Evolutionary conservation across 2,888 invertebrate species (phyloP), one percentile per base, ranked within the genome.

Genomic region (Eucera pruinosa): DNA sequence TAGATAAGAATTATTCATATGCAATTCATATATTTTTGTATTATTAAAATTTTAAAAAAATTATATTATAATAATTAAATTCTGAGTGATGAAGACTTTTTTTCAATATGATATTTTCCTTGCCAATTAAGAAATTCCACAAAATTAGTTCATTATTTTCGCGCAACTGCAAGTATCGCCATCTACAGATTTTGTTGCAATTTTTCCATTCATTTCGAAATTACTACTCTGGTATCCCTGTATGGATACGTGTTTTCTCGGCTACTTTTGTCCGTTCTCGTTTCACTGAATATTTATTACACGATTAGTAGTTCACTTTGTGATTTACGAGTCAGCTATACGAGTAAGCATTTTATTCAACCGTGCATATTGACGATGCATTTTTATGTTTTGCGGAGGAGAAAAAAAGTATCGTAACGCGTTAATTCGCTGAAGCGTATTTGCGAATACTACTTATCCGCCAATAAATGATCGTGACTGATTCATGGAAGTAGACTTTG

Each of bases 241-340:
- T 18, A 36, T n/a, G n/a, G n/a, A n/a, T 36, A 69, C n/a, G 39
- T 55, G 27, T 33, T 66, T 55, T 47, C n/a, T 27, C 2, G 25
- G 13, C 18, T 33, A 45, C 33, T 39, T 39, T 65, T 54, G 25
- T 25, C 15, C n/a, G 27, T 60, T 66, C 45, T 43, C 25, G 18
- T 66, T 60, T 27, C 27, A 18, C 33, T 55, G 45, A 57, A 57
- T 66, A 66, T 66, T 70, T 64, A 47, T 36, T n/a, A 25, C 25
- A 54, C 25, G 30, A 54, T 47, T 23, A 6, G 11, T 68, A 23
- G 41, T 25, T 30, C 23, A 55, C 30, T 47, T 65, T 6, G 50
- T 7, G 23, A 45, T 62, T 52, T 69, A 62, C 18, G 23, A 68
- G 52, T 9, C n/a, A 41, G 23, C n/a, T 36, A 60, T 52, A 39